Base-by-base conservation (phyloP, 2,888 invertebrate genomes). In the Tachina lurida region DNA sequence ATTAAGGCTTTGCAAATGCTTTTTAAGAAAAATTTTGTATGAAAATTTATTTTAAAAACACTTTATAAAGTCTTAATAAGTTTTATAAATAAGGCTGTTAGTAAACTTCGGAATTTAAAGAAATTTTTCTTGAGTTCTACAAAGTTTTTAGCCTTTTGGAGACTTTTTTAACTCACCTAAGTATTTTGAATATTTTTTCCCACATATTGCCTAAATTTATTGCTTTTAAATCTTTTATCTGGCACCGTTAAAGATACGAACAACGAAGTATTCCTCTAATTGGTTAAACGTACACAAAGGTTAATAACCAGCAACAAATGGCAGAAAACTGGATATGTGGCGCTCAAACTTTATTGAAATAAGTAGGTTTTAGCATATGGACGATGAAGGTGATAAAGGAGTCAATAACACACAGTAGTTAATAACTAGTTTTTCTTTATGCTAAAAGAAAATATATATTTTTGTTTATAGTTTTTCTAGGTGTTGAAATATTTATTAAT, bases 231-330 rank as follows among this genome's bases (percentile, higher is more conserved):
- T 9, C n/a, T 47, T 47, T 39, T 67, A 43, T 17, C 13, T 22
- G 9, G 17, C 67, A 63, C 52, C 45, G 15, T 19, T 60, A 19
- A 84, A 70, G 68, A 73, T 65, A 71, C 80, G 22, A 22, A 22
- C 43, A 22, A 22, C 43, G 65, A 31, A 80, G 17, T 67, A 71
- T 65, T 62, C 73, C 80, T 70, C 83, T 86, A 83, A 80, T 79
- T 83, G 65, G 63, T 54, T 60, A 76, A 60, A 22, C 63, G 39
- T 62, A 76, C n/a, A 52, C 22, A 52, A 70, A 80, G 84, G 86
- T 80, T 86, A 86, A 86, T 82, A 80, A 76, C 83, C 86, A 86
- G 8, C 63, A 54, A 43, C 49, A 71, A 47, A 56, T 17, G 39
- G 13, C 56, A 12, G 62, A 49, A 63, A 76, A 70, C 43, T 67